Conservation (phyloP, 2,888 invertebrate species). For the Panopea generosa region DNA sequence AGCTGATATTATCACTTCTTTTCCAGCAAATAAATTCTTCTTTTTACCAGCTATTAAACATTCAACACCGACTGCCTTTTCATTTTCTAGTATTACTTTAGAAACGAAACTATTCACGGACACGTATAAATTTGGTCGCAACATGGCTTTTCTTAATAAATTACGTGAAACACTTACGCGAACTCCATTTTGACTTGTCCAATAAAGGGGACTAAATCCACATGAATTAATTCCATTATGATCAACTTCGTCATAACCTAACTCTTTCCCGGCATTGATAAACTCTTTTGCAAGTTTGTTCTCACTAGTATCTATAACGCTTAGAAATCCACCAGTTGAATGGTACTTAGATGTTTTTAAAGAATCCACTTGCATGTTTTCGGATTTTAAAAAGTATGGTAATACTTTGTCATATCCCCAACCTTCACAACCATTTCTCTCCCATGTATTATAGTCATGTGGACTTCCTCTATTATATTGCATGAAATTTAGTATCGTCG, state of each 20-base stretch:
- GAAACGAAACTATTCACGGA: conserved; percentile 63
- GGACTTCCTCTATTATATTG: conserved; percentile 20
- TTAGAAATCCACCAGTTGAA: conserved; percentile 19
- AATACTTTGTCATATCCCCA: conserved; percentile 39
- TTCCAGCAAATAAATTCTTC: conserved; percentile 55
- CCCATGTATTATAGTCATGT: conserved; percentile 32
- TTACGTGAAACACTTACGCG: conserved; percentile 78
- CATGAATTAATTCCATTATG: conserved; percentile 25
- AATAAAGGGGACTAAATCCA: conserved; percentile 22
- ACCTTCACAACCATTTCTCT: conserved; percentile 16
- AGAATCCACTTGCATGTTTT: conserved; percentile 13
- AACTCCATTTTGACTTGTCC: conserved; percentile 63
- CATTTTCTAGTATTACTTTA: conserved; percentile 67
- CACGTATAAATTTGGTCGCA: conserved; percentile 71
- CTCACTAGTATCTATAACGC: not conserved
- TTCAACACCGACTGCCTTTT: conserved; percentile 69
- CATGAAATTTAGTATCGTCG: conserved; percentile 9
- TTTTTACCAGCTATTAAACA: conserved; percentile 60
- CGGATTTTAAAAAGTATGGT: conserved; percentile 36
- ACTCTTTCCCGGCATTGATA: conserved; percentile 10
- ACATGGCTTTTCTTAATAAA: conserved; percentile 74
- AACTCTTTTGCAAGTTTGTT: conserved; percentile 4
- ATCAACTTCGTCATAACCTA: conserved; percentile 19
- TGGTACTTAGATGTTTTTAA: conserved; percentile 7
- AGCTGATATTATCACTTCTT: conserved; percentile 80